Conservation (phyloP, 2,797 vertebrate genomes). For the Distichodus sexfasciatus region DNA sequence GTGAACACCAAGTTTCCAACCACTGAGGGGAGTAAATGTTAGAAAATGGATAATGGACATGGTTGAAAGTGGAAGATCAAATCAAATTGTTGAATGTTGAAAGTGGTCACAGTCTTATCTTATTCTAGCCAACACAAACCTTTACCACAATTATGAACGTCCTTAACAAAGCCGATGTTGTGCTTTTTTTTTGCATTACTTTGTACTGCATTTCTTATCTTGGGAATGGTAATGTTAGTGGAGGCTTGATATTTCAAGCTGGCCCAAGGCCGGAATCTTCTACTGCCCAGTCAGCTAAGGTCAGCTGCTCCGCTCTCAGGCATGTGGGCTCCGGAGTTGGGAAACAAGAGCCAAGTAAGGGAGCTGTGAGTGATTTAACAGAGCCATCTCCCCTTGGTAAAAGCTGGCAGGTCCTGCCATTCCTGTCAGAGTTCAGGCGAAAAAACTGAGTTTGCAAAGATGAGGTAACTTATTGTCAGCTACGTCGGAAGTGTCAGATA, state of each 20-base stretch:
- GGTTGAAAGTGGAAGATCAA: too few relatives aligned
- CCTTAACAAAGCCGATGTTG: neutral
- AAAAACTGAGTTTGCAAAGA: conserved; percentile 53
- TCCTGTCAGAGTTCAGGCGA: neutral
- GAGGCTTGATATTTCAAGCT: neutral
- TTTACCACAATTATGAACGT: too few relatives aligned
- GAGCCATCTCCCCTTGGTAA: neutral
- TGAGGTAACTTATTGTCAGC: conserved; percentile 32
- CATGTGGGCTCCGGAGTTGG: neutral
- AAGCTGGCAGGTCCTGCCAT: neutral
- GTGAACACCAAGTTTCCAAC: neutral
- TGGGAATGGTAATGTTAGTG: neutral
- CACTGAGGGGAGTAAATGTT: too few relatives aligned
- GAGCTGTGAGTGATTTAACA: conserved; percentile 4
- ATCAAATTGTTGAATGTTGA: too few relatives aligned
- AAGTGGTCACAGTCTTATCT: too few relatives aligned
- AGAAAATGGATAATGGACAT: too few relatives aligned
- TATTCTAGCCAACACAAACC: too few relatives aligned
- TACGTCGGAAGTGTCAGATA: neutral
- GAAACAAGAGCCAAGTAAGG: conserved; percentile 23
- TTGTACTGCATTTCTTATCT: neutral
- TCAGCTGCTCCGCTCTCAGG: neutral
- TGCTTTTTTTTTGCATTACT: neutral
- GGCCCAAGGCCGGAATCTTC: neutral
- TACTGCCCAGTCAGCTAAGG: neutral